These are phyloP conservation scores for Aphyosemion australe DNA, from an alignment of 2,113 vertebrate species.

Conservation along the genomic window DNA sequence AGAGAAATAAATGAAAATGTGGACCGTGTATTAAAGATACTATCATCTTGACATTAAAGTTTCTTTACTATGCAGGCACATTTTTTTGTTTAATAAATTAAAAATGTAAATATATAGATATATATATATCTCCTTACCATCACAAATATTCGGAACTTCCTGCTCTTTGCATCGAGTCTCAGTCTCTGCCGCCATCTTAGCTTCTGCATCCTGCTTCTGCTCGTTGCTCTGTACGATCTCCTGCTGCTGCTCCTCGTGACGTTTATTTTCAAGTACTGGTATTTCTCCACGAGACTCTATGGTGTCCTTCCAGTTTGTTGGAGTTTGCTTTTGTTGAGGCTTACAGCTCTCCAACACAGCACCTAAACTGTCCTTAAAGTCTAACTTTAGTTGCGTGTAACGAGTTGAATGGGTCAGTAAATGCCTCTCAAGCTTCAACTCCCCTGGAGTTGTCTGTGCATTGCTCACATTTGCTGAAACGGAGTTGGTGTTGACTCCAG, in stretches of 20 bases:
- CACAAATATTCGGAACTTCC: neutral
- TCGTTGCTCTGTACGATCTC: neutral
- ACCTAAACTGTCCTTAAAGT: neutral
- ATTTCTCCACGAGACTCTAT: conserved; percentile 32
- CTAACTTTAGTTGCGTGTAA: too few relatives aligned
- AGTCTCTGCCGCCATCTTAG: neutral
- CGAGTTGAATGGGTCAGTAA: too few relatives aligned
- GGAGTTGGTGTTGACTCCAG: neutral
- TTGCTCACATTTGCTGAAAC: neutral
- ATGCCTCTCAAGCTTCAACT: neutral
- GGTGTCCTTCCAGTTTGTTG: neutral
- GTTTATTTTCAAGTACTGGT: conserved; percentile 50
- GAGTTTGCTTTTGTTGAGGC: neutral
- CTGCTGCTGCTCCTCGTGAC: conserved; percentile 7
- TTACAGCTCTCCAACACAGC: neutral
- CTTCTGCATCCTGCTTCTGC: neutral
- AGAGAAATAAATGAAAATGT: neutral
- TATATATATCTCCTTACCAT: conserved; percentile 27
- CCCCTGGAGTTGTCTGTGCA: neutral
- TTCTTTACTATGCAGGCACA: too few relatives aligned
- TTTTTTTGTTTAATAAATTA: too few relatives aligned
- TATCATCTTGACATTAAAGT: too few relatives aligned
- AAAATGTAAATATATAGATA: too few relatives aligned
- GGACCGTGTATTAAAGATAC: too few relatives aligned
- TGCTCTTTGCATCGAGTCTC: neutral